Evolutionary conservation across 1,140 invertebrate species (phyloP), one percentile per base, ranked within the genome.

Genomic region (Cydia strobilella): DNA sequence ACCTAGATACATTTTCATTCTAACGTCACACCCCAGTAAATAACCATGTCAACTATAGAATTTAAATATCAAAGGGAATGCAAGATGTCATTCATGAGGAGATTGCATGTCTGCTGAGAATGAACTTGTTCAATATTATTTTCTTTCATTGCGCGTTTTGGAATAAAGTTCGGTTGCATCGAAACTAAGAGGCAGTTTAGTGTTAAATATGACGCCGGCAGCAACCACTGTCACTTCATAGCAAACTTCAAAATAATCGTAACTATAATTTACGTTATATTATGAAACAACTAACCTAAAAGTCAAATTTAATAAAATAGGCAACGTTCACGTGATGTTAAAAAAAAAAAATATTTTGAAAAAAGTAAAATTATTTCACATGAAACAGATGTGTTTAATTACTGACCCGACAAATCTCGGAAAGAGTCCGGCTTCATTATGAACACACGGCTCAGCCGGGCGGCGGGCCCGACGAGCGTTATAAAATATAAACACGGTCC

Each of bases 301-400:
- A 45, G 13, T 4, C 0, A 45, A 45, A 13, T 45, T 15, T 12
- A 3, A 45, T 45, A 45, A 45, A 45, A 45, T 7, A 39, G 35
- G 35, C 35, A 39, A 39, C 35, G 1, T 18, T 18, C n/a, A 59
- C n/a, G 48, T 7, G 20, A 23, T 23, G 20, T 59, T 59, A 20
- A 59, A 59, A 31, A 59, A 10, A 12, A 10, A 4, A 59, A 79
- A 74, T 74, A 86, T 75, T 54, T 15, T n/a, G 82, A 76, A 80
- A 85, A 84, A 84, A 84, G 84, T 85, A 78, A 86, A 84, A 86
- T 84, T 82, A 81, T 86, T 84, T 82, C 83, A 85, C 81, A 82
- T 86, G 87, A 85, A 85, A 77, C 89, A 89, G 86, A 90, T 91
- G 89, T 89, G 84, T 89, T 89, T 90, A 91, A 92, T 91, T 89